A percentile compares a stretch with the other conserved stretches of the same genome.
These are phyloP conservation scores for Tetraneura akinire DNA, from an alignment of 1,140 invertebrate genomes.

Conservation along the genomic window DNA sequence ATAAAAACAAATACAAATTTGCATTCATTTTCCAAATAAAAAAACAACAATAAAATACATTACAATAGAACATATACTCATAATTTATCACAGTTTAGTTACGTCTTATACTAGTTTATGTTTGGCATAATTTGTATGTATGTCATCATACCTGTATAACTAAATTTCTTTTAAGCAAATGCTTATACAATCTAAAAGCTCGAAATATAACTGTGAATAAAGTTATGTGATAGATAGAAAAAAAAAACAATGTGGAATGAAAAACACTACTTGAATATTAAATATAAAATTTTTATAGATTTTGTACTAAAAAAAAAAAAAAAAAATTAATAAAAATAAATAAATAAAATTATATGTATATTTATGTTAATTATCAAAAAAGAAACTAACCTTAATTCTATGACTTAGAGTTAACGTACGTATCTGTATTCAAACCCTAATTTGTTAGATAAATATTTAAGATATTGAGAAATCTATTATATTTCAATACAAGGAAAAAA, in stretches of 20 bases:
- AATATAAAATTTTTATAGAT: constrained; percentile 14
- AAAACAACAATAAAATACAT: constrained; percentile 46
- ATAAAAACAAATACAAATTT: constrained; percentile 28
- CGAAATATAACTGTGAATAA: constrained; percentile 37
- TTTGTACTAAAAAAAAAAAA: constrained; percentile 46
- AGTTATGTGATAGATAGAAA: constrained; percentile 2
- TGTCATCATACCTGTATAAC: constrained; percentile 46
- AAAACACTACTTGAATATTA: constrained; percentile 31
- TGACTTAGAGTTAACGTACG: constrained; percentile 45
- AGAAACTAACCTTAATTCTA: constrained; percentile 33
- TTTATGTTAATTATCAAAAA: background rate
- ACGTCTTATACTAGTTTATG: constrained; percentile 49
- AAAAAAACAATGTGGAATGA: constrained; percentile 45
- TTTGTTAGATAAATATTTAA: constrained; percentile 9
- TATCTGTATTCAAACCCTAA: constrained; percentile 31
- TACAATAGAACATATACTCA: constrained; percentile 49
- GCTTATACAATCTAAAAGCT: constrained; percentile 36
- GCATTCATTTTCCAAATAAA: constrained; percentile 17
- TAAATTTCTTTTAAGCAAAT: constrained; percentile 45
- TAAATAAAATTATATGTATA: constrained; percentile 2
- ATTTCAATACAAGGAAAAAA: background rate
- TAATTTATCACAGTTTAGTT: constrained; percentile 51
- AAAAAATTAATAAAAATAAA: too few species aligned
- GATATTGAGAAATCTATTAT: background rate
- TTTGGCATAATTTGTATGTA: constrained; percentile 49